Conservation (phyloP, 2,113 vertebrate genomes). For the Datnioides undecimradiatus region DNA sequence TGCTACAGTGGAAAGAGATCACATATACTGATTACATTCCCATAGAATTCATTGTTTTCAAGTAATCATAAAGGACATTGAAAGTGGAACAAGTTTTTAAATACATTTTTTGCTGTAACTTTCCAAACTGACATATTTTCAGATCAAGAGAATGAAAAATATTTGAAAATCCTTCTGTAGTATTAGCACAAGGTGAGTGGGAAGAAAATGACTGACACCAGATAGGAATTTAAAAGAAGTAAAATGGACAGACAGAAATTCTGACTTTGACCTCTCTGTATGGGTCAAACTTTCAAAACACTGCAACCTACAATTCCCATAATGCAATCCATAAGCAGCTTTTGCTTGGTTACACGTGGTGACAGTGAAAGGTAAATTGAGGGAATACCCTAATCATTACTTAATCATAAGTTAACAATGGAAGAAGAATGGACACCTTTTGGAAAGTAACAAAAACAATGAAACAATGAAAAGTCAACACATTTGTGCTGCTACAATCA, state of each 20-base stretch:
- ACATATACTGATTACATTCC: neutral
- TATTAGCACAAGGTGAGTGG: too few relatives aligned
- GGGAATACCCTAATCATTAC: too few relatives aligned
- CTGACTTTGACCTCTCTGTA: too few relatives aligned
- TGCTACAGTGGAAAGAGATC: constrained; percentile 77
- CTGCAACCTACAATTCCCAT: neutral
- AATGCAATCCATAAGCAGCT: neutral
- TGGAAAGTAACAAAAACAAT: neutral
- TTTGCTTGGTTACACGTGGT: too few relatives aligned
- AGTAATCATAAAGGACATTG: neutral
- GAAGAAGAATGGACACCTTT: neutral
- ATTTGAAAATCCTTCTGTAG: too few relatives aligned
- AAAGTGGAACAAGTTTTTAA: too few relatives aligned
- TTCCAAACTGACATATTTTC: too few relatives aligned
- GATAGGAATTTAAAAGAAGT: too few relatives aligned
- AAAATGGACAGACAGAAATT: neutral
- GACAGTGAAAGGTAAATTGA: too few relatives aligned
- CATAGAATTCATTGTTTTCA: neutral
- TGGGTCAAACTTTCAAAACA: neutral
- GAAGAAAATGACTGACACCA: too few relatives aligned
- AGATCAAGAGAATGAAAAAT: too few relatives aligned
- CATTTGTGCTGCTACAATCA: neutral
- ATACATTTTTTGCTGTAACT: too few relatives aligned
- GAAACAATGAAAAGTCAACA: neutral
- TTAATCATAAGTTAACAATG: neutral